A percentile compares a stretch with the other conserved stretches of the same genome.
Conservation (phyloP, 2,113 vertebrate species). For the Rattus rattus region DNA sequence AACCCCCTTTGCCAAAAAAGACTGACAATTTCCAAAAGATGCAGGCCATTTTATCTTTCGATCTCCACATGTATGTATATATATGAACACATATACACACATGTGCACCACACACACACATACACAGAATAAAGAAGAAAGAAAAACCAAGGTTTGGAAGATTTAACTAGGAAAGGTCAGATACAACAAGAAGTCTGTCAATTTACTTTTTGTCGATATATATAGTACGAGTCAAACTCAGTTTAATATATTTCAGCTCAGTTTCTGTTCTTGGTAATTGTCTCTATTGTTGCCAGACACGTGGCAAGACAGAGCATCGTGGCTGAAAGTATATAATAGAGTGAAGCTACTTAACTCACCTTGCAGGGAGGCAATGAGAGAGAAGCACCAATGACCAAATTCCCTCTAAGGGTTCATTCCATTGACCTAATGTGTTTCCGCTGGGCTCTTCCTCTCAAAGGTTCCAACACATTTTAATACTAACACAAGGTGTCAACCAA, state of each 20-base stretch:
- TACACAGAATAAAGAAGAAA: not conserved
- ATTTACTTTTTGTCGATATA: not conserved
- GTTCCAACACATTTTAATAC: not conserved
- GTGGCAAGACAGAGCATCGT: not conserved
- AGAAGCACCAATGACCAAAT: not conserved
- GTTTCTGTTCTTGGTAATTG: not conserved
- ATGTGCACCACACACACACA: not conserved
- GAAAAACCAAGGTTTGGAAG: not conserved
- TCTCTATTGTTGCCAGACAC: not conserved
- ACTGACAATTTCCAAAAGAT: not conserved
- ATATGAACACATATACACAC: not conserved
- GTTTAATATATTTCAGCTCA: not conserved
- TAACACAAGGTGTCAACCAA: not conserved
- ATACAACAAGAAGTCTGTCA: not conserved
- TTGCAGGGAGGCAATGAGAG: not conserved
- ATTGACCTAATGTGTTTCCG: not conserved
- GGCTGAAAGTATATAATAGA: no score
- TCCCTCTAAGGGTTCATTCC: not conserved
- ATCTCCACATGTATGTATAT: not conserved
- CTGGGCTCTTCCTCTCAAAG: not conserved
- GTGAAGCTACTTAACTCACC: not conserved
- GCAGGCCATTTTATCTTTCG: not conserved
- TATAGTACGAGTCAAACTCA: not conserved
- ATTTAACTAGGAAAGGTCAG: conserved; percentile 7
- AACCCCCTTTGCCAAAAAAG: not conserved